Evolutionary conservation across 92 coral and sea anemone species (phyloP), one percentile per base, ranked within the genome.

Genomic region (Muricea muricata): DNA sequence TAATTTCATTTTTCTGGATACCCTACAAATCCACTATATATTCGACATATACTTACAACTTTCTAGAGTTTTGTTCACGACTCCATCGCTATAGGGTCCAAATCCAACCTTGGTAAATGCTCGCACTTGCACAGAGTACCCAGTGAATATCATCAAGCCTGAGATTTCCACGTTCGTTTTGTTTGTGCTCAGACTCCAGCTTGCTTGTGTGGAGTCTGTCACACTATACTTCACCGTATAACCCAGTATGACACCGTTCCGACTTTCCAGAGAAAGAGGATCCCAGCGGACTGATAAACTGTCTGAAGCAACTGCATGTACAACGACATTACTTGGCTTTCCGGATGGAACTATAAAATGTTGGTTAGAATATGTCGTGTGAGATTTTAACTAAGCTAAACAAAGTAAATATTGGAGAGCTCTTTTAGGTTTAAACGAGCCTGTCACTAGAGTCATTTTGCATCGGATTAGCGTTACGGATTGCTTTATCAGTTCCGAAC

Each of bases 201-300:
- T 83, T 24, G 24, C 75, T 37, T 69, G 66, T 1, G 30, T 3
- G 28, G 88, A 46, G 32, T 78, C 68, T 77, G 92, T 61, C 46
- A 24, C 34, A 33, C 88, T 88, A 92, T 92, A 96, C 29, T 72
- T 86, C 73, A 93, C 92, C 14, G 56, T 85, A 85, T 86, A 96
- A 39, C 99, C 94, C 10, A 54, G 77, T 24, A 96, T 78, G 75
- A 55, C 54, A 12, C 99, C 99, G 86, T 96, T 93, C 54, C 89
- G 97, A 77, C 68, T 52, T 60, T 28, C 86, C 29, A 75, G 60
- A 1, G 66, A 58, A 17, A 97, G 99, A 3, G 90, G 85, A 8
- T 85, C 33, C 60, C 94, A 84, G 87, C 50, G 77, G 17, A 93
- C 94, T 20, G 86, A 66, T 29, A 96, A 75, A 75, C 91, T 91